Evolutionary conservation across 2,888 invertebrate genomes (phyloP), one percentile per base, ranked within the genome.

Genomic region (Venusia cambrica): DNA sequence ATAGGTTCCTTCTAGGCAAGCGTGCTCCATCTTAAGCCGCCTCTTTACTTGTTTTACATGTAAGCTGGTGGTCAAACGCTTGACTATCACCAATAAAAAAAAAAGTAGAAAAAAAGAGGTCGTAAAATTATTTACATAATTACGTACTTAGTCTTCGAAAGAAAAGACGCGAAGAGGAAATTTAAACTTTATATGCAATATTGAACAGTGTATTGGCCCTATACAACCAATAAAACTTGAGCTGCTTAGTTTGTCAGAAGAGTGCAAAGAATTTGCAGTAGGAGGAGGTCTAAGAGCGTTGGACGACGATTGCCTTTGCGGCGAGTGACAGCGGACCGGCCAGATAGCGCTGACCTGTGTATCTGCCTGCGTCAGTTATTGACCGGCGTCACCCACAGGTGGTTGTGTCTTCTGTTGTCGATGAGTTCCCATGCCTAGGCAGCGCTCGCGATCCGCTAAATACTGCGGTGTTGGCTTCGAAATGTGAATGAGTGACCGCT

Each of bases 401-500:
- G 65, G 59, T 54, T 51, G 71, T 56, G 54, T 51, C 42, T 38
- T 29, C 45, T 51, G 53, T 57, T 56, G 54, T 59, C 62, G 59
- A 62, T 56, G 49, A 38, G 37, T 42, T 49, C 57, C 42, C 61
- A 54, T 53, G 44, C 54, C 63, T 61, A 62, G 59, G 58, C 57
- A 59, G 59, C 45, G 48, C 5, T 25, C 26, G 35, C 15, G 34
- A 39, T 45, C 48, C 45, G 53, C 59, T 58, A 55, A 61, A 62
- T 63, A 68, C 53, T 58, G 61, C 54, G 43, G 60, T 41, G 34
- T 31, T 31, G 48, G 12, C 31, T 53, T 54, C 60, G 66, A 57
- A 50, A 69, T 73, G 70, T 60, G 60, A 58, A 56, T 58, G 55
- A 52, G 51, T 53, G 55, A 54, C 33, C 32, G 42, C 26, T 50